Evolutionary conservation across 2,113 vertebrate genomes (phyloP).

Genomic region (Sarotherodon lohbergeri): DNA sequence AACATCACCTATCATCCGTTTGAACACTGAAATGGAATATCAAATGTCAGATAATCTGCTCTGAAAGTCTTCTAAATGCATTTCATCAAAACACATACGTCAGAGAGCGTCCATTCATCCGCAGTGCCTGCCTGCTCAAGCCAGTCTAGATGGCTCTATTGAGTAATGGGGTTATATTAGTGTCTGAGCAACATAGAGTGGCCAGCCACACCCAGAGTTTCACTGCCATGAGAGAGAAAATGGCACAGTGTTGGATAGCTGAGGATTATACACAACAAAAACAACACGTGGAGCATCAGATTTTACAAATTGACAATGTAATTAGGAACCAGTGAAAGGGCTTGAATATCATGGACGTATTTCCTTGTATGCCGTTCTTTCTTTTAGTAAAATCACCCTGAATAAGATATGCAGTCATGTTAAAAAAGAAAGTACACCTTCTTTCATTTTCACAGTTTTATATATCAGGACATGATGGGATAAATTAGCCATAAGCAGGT

Average conservation of each 20-base stretch:
- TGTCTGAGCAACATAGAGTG: background rate
- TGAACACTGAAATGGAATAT: slow-evolving; percentile 30
- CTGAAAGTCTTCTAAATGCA: slow-evolving; percentile 39
- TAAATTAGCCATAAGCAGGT: background rate
- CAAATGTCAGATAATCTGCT: slow-evolving; percentile 23
- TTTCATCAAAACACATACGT: slow-evolving; percentile 8
- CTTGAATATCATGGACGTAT: background rate
- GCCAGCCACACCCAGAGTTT: background rate
- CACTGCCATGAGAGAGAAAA: background rate
- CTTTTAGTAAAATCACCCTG: background rate
- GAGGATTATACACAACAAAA: background rate
- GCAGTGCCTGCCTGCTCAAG: background rate
- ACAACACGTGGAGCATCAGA: background rate
- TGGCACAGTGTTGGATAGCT: background rate
- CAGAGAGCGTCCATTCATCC: slow-evolving; percentile 24
- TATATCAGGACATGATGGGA: background rate
- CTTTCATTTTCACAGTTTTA: background rate
- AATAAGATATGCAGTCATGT: background rate
- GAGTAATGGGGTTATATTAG: slow-evolving; percentile 30
- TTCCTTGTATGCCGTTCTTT: background rate
- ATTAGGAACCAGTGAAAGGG: background rate
- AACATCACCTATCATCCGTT: background rate
- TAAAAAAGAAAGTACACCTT: accelerated
- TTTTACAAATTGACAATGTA: background rate
- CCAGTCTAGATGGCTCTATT: background rate